Conservation (phyloP, 2,888 invertebrate species). For the Phymatocera aterrima region DNA sequence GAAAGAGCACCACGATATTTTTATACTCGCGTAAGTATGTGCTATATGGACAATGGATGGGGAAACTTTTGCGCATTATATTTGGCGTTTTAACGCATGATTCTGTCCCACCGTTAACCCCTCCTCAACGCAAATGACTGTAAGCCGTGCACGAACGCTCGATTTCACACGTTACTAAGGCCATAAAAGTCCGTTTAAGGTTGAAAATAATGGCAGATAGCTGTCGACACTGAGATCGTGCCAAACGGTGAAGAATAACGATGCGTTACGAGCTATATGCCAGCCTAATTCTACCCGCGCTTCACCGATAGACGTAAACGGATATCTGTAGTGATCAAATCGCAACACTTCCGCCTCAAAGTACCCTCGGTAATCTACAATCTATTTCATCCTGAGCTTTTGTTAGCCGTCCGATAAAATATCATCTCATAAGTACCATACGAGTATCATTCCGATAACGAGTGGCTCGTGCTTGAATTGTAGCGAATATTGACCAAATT, state of each 20-base stretch:
- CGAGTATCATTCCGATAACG: too few relatives aligned
- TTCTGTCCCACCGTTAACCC: conserved; percentile 3
- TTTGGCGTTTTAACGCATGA: neutral
- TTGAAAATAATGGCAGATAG: conserved; percentile 31
- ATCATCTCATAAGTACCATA: too few relatives aligned
- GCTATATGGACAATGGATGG: neutral
- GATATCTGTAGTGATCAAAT: neutral
- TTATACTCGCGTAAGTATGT: neutral
- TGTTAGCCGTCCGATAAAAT: too few relatives aligned
- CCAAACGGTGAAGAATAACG: conserved; percentile 39
- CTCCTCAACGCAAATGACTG: conserved; percentile 34
- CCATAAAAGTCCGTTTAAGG: conserved; percentile 34
- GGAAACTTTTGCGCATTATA: neutral
- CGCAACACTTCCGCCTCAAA: too few relatives aligned
- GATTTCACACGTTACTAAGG: conserved; percentile 34
- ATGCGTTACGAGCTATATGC: conserved; percentile 3
- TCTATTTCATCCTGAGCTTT: too few relatives aligned
- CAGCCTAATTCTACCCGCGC: conserved; percentile 4
- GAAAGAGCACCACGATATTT: neutral
- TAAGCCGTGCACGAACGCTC: conserved; percentile 34
- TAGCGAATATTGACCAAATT: too few relatives aligned
- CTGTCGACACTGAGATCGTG: conserved; percentile 41
- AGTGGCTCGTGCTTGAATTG: too few relatives aligned
- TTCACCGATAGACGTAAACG: conserved; percentile 9
- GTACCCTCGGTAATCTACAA: too few relatives aligned